Evolutionary conservation across 2,113 vertebrate species (phyloP).

Genomic region (Coturnix japonica): DNA sequence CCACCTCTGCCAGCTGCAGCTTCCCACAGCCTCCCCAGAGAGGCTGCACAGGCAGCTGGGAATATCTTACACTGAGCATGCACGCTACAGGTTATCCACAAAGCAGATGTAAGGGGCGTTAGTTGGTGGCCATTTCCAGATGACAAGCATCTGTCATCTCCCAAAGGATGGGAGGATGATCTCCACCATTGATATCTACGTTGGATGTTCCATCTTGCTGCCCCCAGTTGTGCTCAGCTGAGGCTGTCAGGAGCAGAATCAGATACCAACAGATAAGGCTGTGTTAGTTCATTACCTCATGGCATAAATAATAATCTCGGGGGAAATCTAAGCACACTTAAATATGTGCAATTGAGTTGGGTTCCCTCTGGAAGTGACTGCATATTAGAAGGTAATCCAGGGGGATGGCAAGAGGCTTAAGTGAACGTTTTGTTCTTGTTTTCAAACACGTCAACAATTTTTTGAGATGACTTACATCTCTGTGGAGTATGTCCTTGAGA

Average conservation of each 20-base stretch:
- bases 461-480: slow-evolving; percentile 7
- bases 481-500: neutral
- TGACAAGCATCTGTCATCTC: neutral
- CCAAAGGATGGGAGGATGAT: neutral
- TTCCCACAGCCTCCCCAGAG: neutral
- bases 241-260: neutral
- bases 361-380: neutral
- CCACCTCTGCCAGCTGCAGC: neutral
- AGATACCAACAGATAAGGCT: neutral
- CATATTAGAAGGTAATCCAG: neutral
- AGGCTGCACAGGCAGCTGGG: rapidly evolving
- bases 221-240: rapidly evolving
- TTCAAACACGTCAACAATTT: slow-evolving; percentile 24
- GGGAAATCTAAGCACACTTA: neutral
- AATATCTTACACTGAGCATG: neutral
- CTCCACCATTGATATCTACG: rapidly evolving
- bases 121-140: neutral
- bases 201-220: neutral
- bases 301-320: neutral
- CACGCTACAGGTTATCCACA: neutral
- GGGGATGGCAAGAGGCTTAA: neutral
- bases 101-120: neutral
- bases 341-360: neutral
- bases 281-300: neutral
- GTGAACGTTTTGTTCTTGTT: neutral